Evolutionary conservation across 2,888 invertebrate species (phyloP), one percentile per base, ranked within the genome.

Genomic region (Caradrina kadenii): DNA sequence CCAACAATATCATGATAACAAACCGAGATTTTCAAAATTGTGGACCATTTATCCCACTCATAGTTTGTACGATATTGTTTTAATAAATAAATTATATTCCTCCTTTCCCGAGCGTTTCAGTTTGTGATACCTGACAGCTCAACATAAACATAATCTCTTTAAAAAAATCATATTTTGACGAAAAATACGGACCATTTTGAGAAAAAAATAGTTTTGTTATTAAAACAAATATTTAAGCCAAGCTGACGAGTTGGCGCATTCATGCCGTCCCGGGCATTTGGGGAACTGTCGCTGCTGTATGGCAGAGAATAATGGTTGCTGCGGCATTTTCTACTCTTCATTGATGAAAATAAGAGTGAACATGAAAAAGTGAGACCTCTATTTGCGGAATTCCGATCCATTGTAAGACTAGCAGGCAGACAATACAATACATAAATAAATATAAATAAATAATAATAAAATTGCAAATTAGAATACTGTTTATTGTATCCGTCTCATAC

Each of bases 201-300:
- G 26, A 17, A 66, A 74, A 73, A 73, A 69, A 69, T 42, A 48
- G 64, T 73, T 74, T 72, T 65, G 58, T 72, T 72, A 78, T 73
- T 73, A 81, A 74, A 80, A 76, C 80, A 80, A 84, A 84, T 77
- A 84, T 83, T 84, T 72, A 81, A 82, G 26, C 56, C 26, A 52
- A 60, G 55, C 77, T 70, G 65, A 69, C 81, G 65, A 71, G 71
- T 76, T 63, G 63, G 76, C 62, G 66, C 76, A 68, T 76, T 75
- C 69, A 50, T 55, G 13, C 39, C 39, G 39, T 71, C 55, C 68
- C 55, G 31, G 60, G 52, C 54, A 61, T 69, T 79, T 60, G 19
- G 7, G 58, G 22, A 56, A 60, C 52, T 68, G 71, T 80, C 53
- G 45, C 58, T 63, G 53, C 69, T 68, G 55, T 22, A 56, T 48